phyloP scores from a whole-genome alignment of 2,113 vertebrate species.

The Menidia beryllina region DNA sequence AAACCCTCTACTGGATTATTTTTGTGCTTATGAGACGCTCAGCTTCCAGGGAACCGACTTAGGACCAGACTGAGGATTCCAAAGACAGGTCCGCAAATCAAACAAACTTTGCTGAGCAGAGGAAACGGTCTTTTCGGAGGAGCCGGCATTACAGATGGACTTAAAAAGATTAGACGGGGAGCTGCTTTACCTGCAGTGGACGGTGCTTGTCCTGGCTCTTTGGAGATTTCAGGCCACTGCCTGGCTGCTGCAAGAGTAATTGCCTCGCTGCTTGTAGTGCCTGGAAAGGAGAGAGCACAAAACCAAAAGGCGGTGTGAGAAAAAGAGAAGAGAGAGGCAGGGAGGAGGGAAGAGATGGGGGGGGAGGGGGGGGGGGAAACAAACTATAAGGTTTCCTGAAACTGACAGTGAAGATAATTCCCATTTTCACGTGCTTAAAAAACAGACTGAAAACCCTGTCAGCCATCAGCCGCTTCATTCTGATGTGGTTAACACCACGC shows the following conservation, averaged over 20 bases:
- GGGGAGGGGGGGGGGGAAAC: conserved; percentile 46
- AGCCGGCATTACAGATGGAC: conserved; percentile 81
- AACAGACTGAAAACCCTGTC: conserved; percentile 30
- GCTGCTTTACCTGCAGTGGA: conserved; percentile 95
- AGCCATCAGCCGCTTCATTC: conserved; percentile 32
- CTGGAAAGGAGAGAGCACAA: conserved; percentile 80
- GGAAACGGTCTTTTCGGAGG: conserved; percentile 79
- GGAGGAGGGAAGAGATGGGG: conserved; percentile 60
- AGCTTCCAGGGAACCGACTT: conserved; percentile 42
- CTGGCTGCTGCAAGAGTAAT: conserved; percentile 98
- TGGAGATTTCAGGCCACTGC: conserved; percentile 98
- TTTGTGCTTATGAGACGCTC: conserved; percentile 26
- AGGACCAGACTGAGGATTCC: conserved; percentile 74
- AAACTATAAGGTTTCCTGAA: conserved; percentile 56
- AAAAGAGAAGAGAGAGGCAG: conserved; percentile 38
- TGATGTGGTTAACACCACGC: conserved; percentile 38
- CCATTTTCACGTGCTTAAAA: conserved; percentile 52
- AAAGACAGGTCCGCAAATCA: conserved; percentile 80
- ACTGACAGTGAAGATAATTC: conserved; percentile 59
- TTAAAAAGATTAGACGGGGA: conserved; percentile 80
- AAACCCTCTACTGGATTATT: conserved; percentile 47
- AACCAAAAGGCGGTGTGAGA: conserved; percentile 58
- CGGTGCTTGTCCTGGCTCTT: conserved; percentile 99
- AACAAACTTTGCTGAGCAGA: conserved; percentile 81
- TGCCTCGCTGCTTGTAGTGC: conserved; percentile 98